Conservation (phyloP, 1,140 invertebrate species). For the Bicyclus anynana region DNA sequence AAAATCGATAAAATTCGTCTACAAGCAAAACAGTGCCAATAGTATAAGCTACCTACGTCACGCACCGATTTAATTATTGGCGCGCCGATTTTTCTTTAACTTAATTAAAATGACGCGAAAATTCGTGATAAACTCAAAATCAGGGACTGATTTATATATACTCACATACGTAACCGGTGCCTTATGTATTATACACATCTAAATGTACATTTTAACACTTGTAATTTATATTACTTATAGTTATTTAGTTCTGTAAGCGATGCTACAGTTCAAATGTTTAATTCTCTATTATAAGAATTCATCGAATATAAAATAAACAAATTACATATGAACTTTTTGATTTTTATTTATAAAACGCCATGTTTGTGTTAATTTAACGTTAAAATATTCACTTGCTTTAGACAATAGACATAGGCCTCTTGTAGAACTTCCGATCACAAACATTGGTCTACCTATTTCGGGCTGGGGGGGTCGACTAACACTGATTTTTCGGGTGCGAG, state of each 20-base stretch:
- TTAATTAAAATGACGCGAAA: no score
- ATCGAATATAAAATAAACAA: slow-evolving; percentile 32
- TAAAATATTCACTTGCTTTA: no score
- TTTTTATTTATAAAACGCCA: slow-evolving; percentile 11
- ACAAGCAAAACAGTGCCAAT: background rate
- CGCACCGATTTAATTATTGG: background rate
- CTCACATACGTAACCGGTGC: slow-evolving; percentile 48
- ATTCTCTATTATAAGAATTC: slow-evolving; percentile 33
- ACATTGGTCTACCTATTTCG: no score
- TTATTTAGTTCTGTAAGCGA: slow-evolving; percentile 15
- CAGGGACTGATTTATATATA: slow-evolving; percentile 27
- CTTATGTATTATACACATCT: slow-evolving; percentile 60
- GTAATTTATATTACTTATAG: slow-evolving; percentile 58
- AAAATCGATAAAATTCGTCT: background rate
- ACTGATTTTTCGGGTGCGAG: no score
- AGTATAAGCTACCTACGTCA: background rate
- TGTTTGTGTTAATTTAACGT: no score
- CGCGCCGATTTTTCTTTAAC: no score
- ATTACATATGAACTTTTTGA: slow-evolving; percentile 20
- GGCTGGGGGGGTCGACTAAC: no score
- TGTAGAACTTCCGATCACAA: no score
- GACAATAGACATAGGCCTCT: no score
- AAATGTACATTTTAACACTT: slow-evolving; percentile 55
- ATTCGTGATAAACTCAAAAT: background rate
- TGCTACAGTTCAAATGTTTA: slow-evolving; percentile 44